Base-by-base conservation (phyloP, 2,888 invertebrate species). In the Oxycera nigricornis region DNA sequence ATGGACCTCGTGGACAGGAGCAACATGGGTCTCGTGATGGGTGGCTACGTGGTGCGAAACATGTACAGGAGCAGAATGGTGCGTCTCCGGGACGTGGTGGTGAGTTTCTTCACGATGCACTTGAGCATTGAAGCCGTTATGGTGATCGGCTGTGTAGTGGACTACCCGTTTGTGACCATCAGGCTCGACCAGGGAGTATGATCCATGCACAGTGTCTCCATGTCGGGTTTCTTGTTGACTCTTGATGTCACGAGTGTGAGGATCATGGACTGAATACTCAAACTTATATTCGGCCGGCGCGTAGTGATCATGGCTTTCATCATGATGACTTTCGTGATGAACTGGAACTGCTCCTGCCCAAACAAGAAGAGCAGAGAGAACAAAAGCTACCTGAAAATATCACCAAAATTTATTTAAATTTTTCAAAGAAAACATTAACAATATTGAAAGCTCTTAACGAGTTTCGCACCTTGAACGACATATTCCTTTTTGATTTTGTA, bases 151-250 rank as follows among this genome's bases (percentile, higher is more conserved):
- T 28, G 81, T 82, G 77, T 85, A 85, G 72, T 85, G 83, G 24
- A 85, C 85, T 76, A 83, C 79, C 74, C 85, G 83, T 57, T 83
- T 83, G 57, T 83, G 82, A 35, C 85, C 85, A 78, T 85, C 85
- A 41, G 85, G 83, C 73, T 85, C 85, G 39, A 85, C 80, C 2
- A 85, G 78, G 1, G 83, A 84, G 62, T 85, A 85, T 73, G 84
- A 82, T 2, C 85, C 85, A 14, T 82, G 81, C 0, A 85, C 85
- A 70, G 82, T 82, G 75, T 84, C 84, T 11, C 84, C 85, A 35
- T 83, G 82, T 55, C 85, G 83, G 73, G 83, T 81, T 79, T 85
- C 85, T 41, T 84, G 83, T 76, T 85, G 85, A 79, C 83, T 84
- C 79, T 85, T 85, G 0, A 85, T 80, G 77, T 85, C 85, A 14